These are phyloP conservation scores for Calameuta idolon DNA, from an alignment of 2,888 invertebrate species.

Conservation along the genomic window DNA sequence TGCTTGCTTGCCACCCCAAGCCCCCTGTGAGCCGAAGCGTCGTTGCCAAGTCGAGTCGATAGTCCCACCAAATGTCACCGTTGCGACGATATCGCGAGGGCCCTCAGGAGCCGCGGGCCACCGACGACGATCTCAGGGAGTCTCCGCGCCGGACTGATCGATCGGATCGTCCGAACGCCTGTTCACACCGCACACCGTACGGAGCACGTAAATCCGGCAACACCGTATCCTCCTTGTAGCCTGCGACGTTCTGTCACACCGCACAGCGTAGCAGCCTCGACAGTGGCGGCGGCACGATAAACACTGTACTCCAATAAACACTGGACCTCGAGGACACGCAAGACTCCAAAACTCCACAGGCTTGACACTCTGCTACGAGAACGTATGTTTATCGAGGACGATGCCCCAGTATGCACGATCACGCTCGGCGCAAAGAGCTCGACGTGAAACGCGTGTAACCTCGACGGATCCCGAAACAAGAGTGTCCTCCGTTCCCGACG, in stretches of 20 bases:
- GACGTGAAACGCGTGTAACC: conserved; percentile 54
- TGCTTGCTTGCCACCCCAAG: conserved; percentile 50
- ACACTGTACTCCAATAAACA: conserved; percentile 24
- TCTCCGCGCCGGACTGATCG: conserved; percentile 7
- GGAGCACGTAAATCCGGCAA: conserved; percentile 43
- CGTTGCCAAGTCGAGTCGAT: conserved; percentile 57
- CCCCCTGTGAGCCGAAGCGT: conserved; percentile 44
- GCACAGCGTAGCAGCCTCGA: conserved; percentile 26
- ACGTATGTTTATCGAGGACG: neutral
- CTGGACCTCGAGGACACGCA: neutral
- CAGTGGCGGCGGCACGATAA: conserved; percentile 25
- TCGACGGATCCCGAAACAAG: conserved; percentile 61
- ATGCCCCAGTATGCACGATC: conserved; percentile 16
- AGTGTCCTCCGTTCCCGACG: conserved; percentile 56
- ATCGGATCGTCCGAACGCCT: conserved; percentile 14
- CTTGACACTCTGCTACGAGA: neutral
- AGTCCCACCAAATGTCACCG: conserved; percentile 38
- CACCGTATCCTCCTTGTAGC: conserved; percentile 48
- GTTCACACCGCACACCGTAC: conserved; percentile 23
- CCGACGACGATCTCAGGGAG: conserved; percentile 11
- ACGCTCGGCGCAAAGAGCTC: conserved; percentile 20
- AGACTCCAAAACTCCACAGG: neutral
- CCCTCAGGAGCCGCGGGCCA: conserved; percentile 5
- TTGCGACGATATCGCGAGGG: conserved; percentile 25
- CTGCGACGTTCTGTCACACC: conserved; percentile 57